Conservation (phyloP, 2,113 vertebrate species). For the Amazona guildingii region DNA sequence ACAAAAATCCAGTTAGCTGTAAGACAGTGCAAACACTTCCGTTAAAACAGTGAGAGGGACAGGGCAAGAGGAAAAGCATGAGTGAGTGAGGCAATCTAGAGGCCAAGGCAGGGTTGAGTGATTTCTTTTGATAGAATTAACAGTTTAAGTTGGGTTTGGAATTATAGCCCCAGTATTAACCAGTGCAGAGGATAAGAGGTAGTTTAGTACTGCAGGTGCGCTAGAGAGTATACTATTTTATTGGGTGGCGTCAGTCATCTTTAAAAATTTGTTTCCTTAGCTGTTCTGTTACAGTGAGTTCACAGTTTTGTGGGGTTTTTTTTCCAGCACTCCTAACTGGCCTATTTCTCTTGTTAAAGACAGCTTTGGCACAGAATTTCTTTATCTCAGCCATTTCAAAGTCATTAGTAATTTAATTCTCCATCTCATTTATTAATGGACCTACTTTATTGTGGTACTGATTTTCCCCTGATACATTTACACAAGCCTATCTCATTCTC, state of each 20-base stretch:
- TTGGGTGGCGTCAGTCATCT: neutral
- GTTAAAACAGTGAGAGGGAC: neutral
- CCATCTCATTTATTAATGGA: constrained; percentile 47
- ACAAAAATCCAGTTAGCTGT: neutral
- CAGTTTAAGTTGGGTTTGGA: neutral
- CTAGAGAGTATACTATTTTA: neutral
- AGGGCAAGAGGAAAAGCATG: neutral
- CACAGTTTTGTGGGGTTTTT: neutral
- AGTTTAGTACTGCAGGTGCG: neutral
- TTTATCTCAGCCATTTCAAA: constrained; percentile 43
- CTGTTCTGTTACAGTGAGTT: neutral
- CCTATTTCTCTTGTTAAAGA: constrained; percentile 1
- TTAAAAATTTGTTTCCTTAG: neutral
- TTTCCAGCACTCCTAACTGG: neutral
- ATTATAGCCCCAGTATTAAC: neutral
- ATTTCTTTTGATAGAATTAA: neutral
- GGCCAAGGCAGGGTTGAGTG: neutral
- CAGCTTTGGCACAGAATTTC: neutral
- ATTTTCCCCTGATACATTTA: constrained; percentile 15
- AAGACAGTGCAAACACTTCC: neutral
- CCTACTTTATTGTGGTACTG: neutral
- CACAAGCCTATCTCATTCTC: neutral
- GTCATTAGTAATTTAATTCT: constrained; percentile 45
- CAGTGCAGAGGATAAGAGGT: neutral
- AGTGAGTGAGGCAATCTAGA: neutral